These are phyloP conservation scores for Semnopithecus entellus DNA, from an alignment of 2,113 vertebrate species.

Conservation along the genomic window DNA sequence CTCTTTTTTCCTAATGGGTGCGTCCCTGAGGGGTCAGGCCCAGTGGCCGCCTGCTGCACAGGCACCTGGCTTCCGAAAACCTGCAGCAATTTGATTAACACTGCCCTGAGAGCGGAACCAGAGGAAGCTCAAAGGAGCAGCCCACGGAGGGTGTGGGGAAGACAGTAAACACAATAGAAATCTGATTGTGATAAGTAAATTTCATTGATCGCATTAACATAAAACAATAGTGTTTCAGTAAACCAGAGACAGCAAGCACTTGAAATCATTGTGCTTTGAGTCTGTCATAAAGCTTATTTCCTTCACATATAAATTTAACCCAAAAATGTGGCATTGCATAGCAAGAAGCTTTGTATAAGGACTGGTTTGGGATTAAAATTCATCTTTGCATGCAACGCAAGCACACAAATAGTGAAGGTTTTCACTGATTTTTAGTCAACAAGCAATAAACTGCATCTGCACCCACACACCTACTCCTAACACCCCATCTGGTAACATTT, in stretches of 20 bases:
- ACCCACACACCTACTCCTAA: slow-evolving; percentile 93
- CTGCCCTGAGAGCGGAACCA: slow-evolving; percentile 72
- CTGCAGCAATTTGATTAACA: slow-evolving; percentile 80
- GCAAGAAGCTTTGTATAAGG: slow-evolving; percentile 79
- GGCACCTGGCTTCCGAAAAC: slow-evolving; percentile 81
- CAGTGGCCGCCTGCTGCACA: slow-evolving; percentile 77
- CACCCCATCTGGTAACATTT: slow-evolving; percentile 98
- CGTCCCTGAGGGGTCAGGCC: slow-evolving; percentile 80
- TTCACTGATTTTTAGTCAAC: slow-evolving; percentile 87
- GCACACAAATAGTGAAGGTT: slow-evolving; percentile 82
- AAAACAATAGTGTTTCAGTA: slow-evolving; percentile 59
- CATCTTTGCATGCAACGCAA: slow-evolving; percentile 80
- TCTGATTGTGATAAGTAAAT: slow-evolving; percentile 75
- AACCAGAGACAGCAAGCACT: slow-evolving; percentile 65
- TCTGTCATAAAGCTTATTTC: slow-evolving; percentile 74
- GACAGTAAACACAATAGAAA: slow-evolving; percentile 66
- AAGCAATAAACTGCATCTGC: slow-evolving; percentile 89
- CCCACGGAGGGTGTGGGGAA: slow-evolving; percentile 38
- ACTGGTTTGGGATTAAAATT: slow-evolving; percentile 80
- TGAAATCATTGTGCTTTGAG: slow-evolving; percentile 58
- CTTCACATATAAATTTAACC: slow-evolving; percentile 77
- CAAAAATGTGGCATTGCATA: slow-evolving; percentile 60
- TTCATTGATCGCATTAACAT: slow-evolving; percentile 70
- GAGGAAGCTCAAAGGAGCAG: slow-evolving; percentile 32
- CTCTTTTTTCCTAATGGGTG: slow-evolving; percentile 84